Base-by-base conservation (phyloP, 2,888 invertebrate species). In the Sphaerophoria rueppellii region DNA sequence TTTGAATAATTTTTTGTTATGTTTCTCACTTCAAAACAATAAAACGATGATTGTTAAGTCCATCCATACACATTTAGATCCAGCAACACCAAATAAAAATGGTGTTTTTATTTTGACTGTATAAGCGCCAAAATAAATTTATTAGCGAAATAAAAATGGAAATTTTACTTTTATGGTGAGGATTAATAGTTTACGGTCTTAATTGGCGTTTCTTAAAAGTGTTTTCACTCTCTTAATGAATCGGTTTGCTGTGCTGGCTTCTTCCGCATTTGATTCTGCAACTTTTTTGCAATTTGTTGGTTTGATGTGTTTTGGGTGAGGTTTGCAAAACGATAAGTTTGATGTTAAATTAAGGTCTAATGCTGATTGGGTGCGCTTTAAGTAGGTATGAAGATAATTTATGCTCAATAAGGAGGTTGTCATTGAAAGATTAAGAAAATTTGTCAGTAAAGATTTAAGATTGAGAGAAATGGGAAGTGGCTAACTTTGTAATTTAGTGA, bases 1-100 rank as follows among this genome's bases (percentile, higher is more conserved):
- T 65, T 65, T 65, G 16, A 16, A 65, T 65, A 65, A 6, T n/a
- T 61, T 24, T 6, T 2, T 32, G 46, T 32, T 2, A 32, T 24
- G 24, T 24, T 24, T 24, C 24, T 24, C 24, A 24, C 24, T 24
- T 24, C 24, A 40, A 46, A 34, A 48, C 7, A 34, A 61, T 7
- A 46, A 4, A 6, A 46, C n/a, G 34, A 48, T 63, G n/a, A 6
- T 50, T 35, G 6, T 50, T 50, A 4, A 32, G 40, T 2, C 9
- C 32, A 61, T 46, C 34, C 16, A 60, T 43, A 16, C 11, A 14
- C 14, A 60, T 2, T 24, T 24, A 24, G 1, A 2, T 24, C 24
- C 24, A 24, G n/a, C 2, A 43, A 43, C 32, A 16, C 34, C 32
- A 34, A 4, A 46, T 14, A 34, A 63, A 24, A 34, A 4, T 34